Evolutionary conservation across 2,113 vertebrate genomes (phyloP).

Genomic region (Saccopteryx bilineata): DNA sequence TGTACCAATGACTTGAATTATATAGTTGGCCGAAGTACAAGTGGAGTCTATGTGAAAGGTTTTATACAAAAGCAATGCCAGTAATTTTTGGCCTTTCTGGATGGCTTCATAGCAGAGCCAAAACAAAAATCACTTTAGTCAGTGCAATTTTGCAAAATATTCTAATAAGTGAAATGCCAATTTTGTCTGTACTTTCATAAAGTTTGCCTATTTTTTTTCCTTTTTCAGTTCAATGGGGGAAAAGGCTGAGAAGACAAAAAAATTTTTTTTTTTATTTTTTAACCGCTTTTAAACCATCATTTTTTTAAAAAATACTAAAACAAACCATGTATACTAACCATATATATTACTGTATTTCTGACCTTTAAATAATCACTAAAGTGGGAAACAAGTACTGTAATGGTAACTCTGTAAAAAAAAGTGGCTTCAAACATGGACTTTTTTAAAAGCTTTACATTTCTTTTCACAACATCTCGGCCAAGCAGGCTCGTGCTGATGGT

Average conservation of each 20-base stretch:
- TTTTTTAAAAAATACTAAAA: constrained; percentile 65
- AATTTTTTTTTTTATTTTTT: neutral
- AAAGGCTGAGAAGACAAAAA: constrained; percentile 25
- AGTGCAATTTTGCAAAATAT: constrained; percentile 60
- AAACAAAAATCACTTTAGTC: constrained; percentile 76
- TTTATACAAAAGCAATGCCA: constrained; percentile 76
- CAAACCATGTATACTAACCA: constrained; percentile 40
- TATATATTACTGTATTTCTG: constrained; percentile 3
- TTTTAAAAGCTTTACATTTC: constrained; percentile 66
- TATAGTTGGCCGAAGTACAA: constrained; percentile 73
- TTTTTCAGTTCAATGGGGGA: constrained; percentile 63
- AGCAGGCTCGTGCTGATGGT: constrained; percentile 46
- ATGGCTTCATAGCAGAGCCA: constrained; percentile 75
- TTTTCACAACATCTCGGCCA: constrained; percentile 58
- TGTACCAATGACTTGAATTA: constrained; percentile 77
- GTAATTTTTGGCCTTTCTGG: constrained; percentile 71
- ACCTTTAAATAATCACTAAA: constrained; percentile 40
- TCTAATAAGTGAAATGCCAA: constrained; percentile 73
- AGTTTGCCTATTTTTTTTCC: constrained; percentile 22
- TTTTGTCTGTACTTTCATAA: constrained; percentile 67
- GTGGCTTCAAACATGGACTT: constrained; percentile 39
- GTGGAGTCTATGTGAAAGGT: constrained; percentile 68
- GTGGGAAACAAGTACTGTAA: constrained; percentile 58
- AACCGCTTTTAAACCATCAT: neutral
- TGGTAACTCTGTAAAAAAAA: constrained; percentile 39